Conservation (phyloP, 2,797 vertebrate species). For the Lacerta agilis region DNA sequence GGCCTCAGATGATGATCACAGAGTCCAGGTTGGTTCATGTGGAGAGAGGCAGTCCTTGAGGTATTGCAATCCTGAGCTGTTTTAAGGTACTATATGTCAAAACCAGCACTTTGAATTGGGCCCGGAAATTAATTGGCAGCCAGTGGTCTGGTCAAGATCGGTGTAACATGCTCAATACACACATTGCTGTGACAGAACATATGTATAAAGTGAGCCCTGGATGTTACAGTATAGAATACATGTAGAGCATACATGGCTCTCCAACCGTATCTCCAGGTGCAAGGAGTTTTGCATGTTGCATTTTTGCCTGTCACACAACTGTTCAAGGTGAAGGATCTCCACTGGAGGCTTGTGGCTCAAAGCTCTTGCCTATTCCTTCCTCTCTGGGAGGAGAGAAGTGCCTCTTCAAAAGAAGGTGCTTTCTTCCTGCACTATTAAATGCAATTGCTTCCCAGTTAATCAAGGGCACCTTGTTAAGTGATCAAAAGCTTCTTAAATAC, state of each 20-base stretch:
- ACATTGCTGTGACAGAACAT: neutral
- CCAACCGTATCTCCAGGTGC: neutral
- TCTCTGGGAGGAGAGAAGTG: neutral
- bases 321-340: neutral
- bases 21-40: too few species aligned
- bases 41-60: too few species aligned
- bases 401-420: neutral
- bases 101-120: too few species aligned
- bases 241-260: neutral
- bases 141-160: too few species aligned
- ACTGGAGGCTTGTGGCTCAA: neutral
- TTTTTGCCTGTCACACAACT: neutral
- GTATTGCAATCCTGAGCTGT: too few species aligned
- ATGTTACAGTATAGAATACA: neutral
- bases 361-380: neutral
- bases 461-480: too few species aligned
- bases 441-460: neutral
- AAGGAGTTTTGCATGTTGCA: neutral
- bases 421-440: neutral
- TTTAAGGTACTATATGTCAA: too few species aligned
- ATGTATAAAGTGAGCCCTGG: neutral
- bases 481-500: neutral
- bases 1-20: too few species aligned
- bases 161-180: too few species aligned
- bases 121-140: too few species aligned